These are phyloP conservation scores for Dicaeum eximium DNA, from an alignment of 2,113 vertebrate species.

Conservation along the genomic window DNA sequence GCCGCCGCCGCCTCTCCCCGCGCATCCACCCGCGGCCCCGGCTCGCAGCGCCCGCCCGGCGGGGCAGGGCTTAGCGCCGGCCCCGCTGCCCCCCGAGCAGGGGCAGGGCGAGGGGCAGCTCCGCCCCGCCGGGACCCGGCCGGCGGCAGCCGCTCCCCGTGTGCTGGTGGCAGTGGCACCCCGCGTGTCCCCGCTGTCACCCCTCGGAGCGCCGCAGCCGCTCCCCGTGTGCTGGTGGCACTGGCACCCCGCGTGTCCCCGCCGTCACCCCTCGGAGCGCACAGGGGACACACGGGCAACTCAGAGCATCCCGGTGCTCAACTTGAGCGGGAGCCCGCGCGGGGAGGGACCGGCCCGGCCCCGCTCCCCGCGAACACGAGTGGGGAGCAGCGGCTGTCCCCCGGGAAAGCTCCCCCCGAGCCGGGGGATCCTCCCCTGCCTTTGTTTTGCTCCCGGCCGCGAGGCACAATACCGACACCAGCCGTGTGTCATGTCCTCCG, in stretches of 20 bases:
- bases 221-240: too few relatives aligned
- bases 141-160: not conserved
- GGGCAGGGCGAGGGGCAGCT: not conserved
- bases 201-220: not conserved
- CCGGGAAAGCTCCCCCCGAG: not conserved
- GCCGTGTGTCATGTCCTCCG: not conserved
- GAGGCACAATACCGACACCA: not conserved
- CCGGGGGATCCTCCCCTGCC: not conserved
- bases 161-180: not conserved
- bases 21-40: not conserved
- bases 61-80: not conserved
- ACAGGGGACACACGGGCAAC: not conserved
- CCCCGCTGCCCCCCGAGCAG: not conserved
- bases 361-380: rapidly evolving
- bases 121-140: not conserved
- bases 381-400: rapidly evolving
- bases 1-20: not conserved
- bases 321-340: not conserved
- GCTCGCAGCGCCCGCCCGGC: not conserved
- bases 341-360: not conserved
- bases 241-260: too few relatives aligned
- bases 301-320: not conserved
- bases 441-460: not conserved
- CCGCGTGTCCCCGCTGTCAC: not conserved
- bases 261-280: too few relatives aligned